These are phyloP conservation scores for Melanchra persicariae DNA, from an alignment of 2,888 invertebrate genomes.

Conservation along the genomic window DNA sequence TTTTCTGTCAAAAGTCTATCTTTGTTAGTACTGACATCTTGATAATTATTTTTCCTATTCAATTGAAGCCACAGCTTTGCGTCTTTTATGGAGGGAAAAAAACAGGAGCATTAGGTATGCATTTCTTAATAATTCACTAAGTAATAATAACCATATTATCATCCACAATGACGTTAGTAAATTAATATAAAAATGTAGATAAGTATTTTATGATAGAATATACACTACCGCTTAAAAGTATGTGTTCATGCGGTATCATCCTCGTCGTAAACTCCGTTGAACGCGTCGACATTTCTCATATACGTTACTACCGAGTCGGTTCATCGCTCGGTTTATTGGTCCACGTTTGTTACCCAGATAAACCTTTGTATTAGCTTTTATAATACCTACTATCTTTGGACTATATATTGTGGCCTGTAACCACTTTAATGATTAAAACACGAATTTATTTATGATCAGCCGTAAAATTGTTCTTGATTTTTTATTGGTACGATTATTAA, in stretches of 20 bases:
- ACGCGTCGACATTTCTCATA: conserved; percentile 86
- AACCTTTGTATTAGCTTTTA: conserved; percentile 88
- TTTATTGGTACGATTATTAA: conserved; percentile 49
- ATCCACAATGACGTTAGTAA: background rate
- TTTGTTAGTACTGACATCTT: too few relatives aligned
- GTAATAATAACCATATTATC: background rate
- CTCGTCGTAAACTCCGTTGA: conserved; percentile 71
- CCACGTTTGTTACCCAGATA: conserved; percentile 89
- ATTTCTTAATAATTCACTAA: too few relatives aligned
- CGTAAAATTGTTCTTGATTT: conserved; percentile 59
- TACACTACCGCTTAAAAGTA: too few relatives aligned
- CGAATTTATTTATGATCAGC: conserved; percentile 60
- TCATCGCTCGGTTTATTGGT: conserved; percentile 89
- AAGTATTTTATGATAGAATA: too few relatives aligned
- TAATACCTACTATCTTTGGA: conserved; percentile 84
- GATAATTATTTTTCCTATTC: too few relatives aligned
- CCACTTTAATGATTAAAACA: conserved; percentile 69
- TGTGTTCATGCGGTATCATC: conserved; percentile 62
- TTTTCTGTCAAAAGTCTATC: too few relatives aligned
- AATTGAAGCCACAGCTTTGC: too few relatives aligned
- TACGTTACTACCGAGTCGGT: conserved; percentile 87
- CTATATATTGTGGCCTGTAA: conserved; percentile 74
- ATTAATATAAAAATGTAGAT: too few relatives aligned
- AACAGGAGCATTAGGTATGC: too few relatives aligned
- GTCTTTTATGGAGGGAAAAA: too few relatives aligned